phyloP scores from a whole-genome alignment of 2,113 vertebrate genomes.

The Puffinus mauretanicus region DNA sequence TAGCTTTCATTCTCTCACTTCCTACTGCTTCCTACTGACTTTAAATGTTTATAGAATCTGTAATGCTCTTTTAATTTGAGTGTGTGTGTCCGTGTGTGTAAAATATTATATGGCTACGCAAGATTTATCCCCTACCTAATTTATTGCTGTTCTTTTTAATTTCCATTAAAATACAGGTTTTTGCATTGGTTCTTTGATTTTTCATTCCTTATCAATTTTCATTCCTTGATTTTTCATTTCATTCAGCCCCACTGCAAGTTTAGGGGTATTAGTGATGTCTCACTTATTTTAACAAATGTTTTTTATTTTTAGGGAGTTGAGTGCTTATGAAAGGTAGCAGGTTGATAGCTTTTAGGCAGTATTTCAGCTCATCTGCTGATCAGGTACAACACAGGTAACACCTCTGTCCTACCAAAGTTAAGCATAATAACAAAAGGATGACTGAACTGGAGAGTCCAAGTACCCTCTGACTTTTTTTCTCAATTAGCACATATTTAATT shows the following conservation, averaged over 20 bases:
- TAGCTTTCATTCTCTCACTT: not conserved
- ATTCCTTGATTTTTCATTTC: not conserved
- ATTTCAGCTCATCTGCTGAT: not conserved
- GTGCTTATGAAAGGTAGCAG: not conserved
- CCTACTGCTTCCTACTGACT: not conserved
- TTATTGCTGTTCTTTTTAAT: not conserved
- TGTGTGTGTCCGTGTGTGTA: not conserved
- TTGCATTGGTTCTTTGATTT: not conserved
- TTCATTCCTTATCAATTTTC: not conserved
- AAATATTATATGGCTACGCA: not conserved
- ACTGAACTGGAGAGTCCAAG: not conserved
- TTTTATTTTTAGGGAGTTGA: not conserved
- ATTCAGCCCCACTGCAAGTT: not conserved
- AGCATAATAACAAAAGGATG: not conserved
- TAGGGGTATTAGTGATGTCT: not conserved
- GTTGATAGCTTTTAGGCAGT: not conserved
- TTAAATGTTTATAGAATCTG: not conserved
- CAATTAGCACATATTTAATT: not conserved
- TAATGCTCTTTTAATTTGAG: not conserved
- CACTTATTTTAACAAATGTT: not conserved
- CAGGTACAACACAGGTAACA: not conserved
- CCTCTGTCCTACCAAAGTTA: not conserved
- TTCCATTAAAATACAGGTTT: not conserved
- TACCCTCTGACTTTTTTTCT: not conserved
- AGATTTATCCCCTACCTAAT: not conserved